phyloP scores from a whole-genome alignment of 2,797 vertebrate genomes.

The Pseudopleuronectes americanus region DNA sequence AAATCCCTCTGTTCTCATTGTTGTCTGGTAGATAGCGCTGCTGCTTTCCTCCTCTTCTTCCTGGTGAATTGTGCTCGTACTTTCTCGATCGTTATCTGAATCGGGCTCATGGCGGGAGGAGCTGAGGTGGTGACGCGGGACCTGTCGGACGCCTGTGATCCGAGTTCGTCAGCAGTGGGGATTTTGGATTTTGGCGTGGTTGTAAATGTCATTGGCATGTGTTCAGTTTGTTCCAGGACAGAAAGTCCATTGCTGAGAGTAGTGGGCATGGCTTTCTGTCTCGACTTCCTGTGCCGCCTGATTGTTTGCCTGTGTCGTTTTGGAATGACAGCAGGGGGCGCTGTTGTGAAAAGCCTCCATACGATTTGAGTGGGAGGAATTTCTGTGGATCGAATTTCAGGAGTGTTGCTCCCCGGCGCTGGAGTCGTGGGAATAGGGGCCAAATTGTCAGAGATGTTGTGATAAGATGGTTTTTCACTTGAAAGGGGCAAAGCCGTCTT shows the following conservation, averaged over 20 bases:
- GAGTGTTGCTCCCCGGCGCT: background rate
- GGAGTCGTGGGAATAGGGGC: conserved; percentile 6
- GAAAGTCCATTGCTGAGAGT: background rate
- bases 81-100: conserved; percentile 69
- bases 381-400: background rate
- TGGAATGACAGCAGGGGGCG: conserved; percentile 17
- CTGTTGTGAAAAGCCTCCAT: conserved; percentile 45
- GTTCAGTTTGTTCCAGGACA: conserved; percentile 32
- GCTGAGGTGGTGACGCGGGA: conserved; percentile 32
- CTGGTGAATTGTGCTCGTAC: conserved; percentile 60
- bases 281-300: conserved; percentile 52
- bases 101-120: conserved; percentile 46
- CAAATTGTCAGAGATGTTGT: conserved; percentile 34
- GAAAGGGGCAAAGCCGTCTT: conserved; percentile 47
- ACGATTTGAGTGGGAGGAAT: conserved; percentile 25
- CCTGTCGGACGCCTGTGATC: conserved; percentile 11
- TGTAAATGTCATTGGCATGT: conserved; percentile 44
- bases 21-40: background rate
- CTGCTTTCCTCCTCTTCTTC: conserved; percentile 76
- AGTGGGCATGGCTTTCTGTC: conserved; percentile 22
- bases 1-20: conserved; percentile 17
- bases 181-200: background rate
- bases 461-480: conserved; percentile 28
- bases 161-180: conserved; percentile 2
- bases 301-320: conserved; percentile 32